Conservation (phyloP, 2,888 invertebrate species). For the Diplolepis rosae region DNA sequence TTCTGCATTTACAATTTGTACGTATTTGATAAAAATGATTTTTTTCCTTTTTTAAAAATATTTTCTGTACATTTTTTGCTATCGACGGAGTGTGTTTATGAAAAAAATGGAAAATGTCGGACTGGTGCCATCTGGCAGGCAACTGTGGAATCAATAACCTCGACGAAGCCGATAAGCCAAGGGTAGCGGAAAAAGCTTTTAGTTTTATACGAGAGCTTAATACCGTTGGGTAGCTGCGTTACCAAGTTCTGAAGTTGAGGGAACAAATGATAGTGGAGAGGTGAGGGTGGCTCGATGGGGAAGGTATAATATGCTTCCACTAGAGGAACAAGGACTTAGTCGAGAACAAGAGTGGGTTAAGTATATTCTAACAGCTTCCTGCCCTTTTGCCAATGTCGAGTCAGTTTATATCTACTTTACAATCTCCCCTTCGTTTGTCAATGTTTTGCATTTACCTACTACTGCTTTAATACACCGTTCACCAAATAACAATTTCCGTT, state of each 20-base stretch:
- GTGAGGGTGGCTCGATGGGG: not conserved
- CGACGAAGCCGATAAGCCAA: conserved; percentile 17
- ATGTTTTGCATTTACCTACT: not conserved
- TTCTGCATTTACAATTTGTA: too few relatives aligned
- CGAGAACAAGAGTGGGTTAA: conserved; percentile 42
- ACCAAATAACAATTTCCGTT: not conserved
- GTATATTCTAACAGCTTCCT: conserved; percentile 46
- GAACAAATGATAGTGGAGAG: conserved; percentile 17
- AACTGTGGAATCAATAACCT: conserved; percentile 6
- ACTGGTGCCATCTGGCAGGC: conserved; percentile 23
- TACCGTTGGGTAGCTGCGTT: conserved; percentile 50
- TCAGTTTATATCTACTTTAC: not conserved
- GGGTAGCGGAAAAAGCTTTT: not conserved
- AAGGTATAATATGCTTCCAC: conserved; percentile 41
- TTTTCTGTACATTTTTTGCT: too few relatives aligned
- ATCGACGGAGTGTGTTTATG: too few relatives aligned
- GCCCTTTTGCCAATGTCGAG: conserved; percentile 6
- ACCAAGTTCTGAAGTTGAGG: conserved; percentile 42
- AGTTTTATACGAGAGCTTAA: conserved; percentile 32
- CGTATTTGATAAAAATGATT: too few relatives aligned
- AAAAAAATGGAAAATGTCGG: not conserved
- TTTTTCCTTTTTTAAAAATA: too few relatives aligned
- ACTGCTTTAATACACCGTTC: not conserved
- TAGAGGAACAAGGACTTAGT: conserved; percentile 34
- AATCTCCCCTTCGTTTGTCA: conserved; percentile 1